phyloP scores from a whole-genome alignment of 2,797 vertebrate species.

The Phrynocephalus vlangalii region DNA sequence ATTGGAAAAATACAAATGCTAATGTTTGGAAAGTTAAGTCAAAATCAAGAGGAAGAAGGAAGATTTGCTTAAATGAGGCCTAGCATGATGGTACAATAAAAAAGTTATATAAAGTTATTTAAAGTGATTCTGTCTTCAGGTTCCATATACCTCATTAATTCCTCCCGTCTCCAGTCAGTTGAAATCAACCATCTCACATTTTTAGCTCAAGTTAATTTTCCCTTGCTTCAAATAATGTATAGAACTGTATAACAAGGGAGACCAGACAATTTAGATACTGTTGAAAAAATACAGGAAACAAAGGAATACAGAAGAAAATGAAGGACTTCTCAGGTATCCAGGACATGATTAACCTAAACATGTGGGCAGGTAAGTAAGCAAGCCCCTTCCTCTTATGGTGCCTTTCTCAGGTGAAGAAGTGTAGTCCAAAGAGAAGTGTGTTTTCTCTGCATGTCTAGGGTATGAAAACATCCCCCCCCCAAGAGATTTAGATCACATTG shows the following conservation, averaged over 20 bases:
- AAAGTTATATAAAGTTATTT: constrained; percentile 41
- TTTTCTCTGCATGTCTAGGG: no score
- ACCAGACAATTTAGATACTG: constrained; percentile 43
- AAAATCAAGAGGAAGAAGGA: constrained; percentile 16
- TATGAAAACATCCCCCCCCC: no score
- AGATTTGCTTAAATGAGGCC: constrained; percentile 17
- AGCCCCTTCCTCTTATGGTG: no score
- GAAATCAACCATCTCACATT: constrained; percentile 57
- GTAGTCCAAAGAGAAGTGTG: no score
- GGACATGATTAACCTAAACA: no score
- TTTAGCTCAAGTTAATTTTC: constrained; percentile 57
- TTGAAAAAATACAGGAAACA: not conserved
- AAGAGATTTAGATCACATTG: no score
- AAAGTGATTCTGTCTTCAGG: constrained; percentile 51
- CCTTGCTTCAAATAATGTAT: constrained; percentile 55
- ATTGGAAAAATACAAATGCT: constrained; percentile 11
- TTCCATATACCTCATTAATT: constrained; percentile 58
- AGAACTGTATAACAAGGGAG: constrained; percentile 44
- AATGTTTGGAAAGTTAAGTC: constrained; percentile 5
- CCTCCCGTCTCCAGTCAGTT: constrained; percentile 60
- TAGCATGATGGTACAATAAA: constrained; percentile 36
- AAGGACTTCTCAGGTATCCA: no score
- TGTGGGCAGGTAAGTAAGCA: no score
- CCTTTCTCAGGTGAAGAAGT: no score
- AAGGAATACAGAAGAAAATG: no score